These are phyloP conservation scores for Oreotrochilus melanogaster DNA, from an alignment of 2,113 vertebrate species.

Conservation along the genomic window DNA sequence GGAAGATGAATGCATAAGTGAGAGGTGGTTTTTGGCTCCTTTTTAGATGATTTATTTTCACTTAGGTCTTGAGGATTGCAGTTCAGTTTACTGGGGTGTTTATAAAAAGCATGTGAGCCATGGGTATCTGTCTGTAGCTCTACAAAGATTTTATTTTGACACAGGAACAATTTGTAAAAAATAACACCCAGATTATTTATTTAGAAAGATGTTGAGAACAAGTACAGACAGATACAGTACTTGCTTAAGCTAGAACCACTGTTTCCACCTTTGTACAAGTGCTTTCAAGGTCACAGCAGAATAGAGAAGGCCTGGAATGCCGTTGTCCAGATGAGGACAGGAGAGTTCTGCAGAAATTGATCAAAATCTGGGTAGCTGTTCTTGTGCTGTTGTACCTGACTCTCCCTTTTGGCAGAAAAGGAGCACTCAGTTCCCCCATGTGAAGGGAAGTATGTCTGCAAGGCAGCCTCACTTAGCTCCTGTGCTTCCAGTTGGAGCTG, in stretches of 20 bases:
- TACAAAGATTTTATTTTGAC: fast-evolving
- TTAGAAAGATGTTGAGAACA: neutral
- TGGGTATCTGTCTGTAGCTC: neutral
- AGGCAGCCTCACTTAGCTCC: neutral
- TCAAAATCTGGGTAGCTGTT: neutral
- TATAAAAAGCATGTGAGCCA: neutral
- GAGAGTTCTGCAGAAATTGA: neutral
- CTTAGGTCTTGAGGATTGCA: neutral
- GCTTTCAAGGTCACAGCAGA: neutral
- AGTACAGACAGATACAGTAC: neutral
- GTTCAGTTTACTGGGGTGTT: neutral
- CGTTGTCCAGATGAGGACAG: fast-evolving
- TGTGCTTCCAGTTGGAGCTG: fast-evolving
- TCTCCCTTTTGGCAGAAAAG: neutral
- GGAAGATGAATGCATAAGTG: fast-evolving
- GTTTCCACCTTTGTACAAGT: fast-evolving
- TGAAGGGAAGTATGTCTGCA: neutral
- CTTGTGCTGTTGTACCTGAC: neutral
- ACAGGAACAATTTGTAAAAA: neutral
- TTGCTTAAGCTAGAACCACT: neutral
- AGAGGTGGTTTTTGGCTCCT: neutral
- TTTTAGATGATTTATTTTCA: neutral
- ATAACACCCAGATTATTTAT: fast-evolving
- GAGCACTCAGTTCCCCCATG: neutral
- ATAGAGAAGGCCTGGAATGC: neutral